Base-by-base conservation (phyloP, 2,888 invertebrate genomes). In the Piscicola geometra region DNA sequence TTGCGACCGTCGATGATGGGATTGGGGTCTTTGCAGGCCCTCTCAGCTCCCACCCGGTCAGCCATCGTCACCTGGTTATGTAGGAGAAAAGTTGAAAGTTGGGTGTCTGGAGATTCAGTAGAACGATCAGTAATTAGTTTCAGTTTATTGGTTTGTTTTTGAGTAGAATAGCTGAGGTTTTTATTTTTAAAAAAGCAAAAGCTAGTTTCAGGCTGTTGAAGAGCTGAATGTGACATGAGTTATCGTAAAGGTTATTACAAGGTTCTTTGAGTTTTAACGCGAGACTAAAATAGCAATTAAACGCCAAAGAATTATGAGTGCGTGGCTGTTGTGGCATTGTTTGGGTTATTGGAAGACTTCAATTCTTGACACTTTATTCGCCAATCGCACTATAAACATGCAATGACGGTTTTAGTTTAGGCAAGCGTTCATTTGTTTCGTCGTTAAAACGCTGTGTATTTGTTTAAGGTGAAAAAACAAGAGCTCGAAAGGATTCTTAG, bases 1-100 rank as follows among this genome's bases (percentile, higher is more conserved):
- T 98, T 98, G 84, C 97, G 89, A 75, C 97, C 97, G 85, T 97
- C 97, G 83, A 98, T 97, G 85, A 97, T 95, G 75, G 97, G 97
- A 87, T 98, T 98, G 76, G 96, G 95, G 85, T 97, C 97, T 87
- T 96, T 94, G 87, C 95, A 95, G 71, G 97, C 97, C 83, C 94
- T 88, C 86, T 96, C 96, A 72, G 97, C 97, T 70, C 94, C 93
- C 76, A 92, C 90, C 83, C 93, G 88, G 86, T 96, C 95, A 76
- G 94, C 93, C 97, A 97, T 98, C 86, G 97, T 97, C 82, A 97
- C 97, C 97, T 97, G 77, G 9, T 5, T 41, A 15, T 41, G 12
- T n/a, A 64, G 2, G 25, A n/a, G n/a, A n/a, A n/a, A n/a, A n/a
- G n/a, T n/a, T 47, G 50, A 47, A 47, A 47, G 21, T 47, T 47